Conservation (phyloP, 2,113 vertebrate species). For the Lampris megalopsis region DNA sequence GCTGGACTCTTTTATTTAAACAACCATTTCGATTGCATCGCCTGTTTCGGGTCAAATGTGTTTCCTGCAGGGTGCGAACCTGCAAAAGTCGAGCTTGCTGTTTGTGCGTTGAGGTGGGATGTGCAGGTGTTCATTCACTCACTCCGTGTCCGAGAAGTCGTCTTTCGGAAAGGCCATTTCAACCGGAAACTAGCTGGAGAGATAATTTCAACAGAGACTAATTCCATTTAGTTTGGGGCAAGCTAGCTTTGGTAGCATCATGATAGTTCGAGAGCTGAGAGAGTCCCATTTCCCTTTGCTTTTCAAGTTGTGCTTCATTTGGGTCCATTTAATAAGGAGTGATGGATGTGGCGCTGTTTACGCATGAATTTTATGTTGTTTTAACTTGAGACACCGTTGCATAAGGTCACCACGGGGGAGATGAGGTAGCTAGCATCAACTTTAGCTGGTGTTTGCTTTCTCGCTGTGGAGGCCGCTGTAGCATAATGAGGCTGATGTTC, state of each 20-base stretch:
- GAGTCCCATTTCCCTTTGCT: not conserved
- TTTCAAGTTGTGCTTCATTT: not conserved
- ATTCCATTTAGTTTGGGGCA: not conserved
- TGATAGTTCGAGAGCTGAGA: not conserved
- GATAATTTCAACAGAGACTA: conserved; percentile 20
- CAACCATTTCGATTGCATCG: conserved; percentile 47
- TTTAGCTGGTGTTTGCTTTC: conserved; percentile 54
- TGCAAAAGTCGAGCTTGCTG: conserved; percentile 39
- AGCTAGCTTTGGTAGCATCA: not conserved
- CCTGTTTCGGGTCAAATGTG: conserved; percentile 40
- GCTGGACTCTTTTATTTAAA: conserved; percentile 60
- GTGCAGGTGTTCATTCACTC: conserved; percentile 35
- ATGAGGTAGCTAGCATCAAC: conserved; percentile 24
- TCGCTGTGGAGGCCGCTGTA: conserved; percentile 45
- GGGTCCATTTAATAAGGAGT: not conserved
- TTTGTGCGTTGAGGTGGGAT: conserved; percentile 32
- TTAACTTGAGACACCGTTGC: conserved; percentile 17
- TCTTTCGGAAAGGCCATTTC: conserved; percentile 34
- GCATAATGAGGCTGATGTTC: conserved; percentile 64
- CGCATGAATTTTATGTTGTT: conserved; percentile 6
- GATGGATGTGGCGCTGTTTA: not conserved
- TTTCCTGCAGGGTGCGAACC: conserved; percentile 31
- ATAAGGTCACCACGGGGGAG: conserved; percentile 47
- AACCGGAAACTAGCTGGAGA: conserved; percentile 28
- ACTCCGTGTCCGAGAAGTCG: conserved; percentile 35